Percentiles rank a stretch among this genome's conserved stretches.
Conservation (phyloP, 2,797 vertebrate genomes). For the Acrossocheilus wenchowensis region DNA sequence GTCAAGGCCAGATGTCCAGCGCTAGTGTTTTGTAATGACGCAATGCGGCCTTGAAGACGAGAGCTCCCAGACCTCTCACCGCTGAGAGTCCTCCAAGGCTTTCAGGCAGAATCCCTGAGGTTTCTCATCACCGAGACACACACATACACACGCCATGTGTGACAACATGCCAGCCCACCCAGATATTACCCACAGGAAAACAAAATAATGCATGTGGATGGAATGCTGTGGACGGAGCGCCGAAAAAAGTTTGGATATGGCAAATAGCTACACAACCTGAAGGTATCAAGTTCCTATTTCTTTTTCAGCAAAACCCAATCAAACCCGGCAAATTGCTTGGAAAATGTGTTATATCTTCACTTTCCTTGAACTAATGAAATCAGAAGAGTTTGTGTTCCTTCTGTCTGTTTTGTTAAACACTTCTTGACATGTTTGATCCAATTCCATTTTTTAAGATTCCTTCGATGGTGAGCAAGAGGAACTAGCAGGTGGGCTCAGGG, state of each 20-base stretch:
- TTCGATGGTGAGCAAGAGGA: neutral
- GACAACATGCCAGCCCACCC: slow-evolving; percentile 44
- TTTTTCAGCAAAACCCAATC: slow-evolving; percentile 10
- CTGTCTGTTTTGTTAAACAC: slow-evolving; percentile 9
- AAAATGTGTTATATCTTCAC: slow-evolving; percentile 13
- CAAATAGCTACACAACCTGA: neutral
- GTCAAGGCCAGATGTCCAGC: slow-evolving; percentile 65
- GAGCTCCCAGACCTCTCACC: slow-evolving; percentile 57
- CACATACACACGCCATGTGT: slow-evolving; percentile 38
- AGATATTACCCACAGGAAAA: slow-evolving; percentile 35
- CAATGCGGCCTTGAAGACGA: slow-evolving; percentile 63
- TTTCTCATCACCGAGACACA: slow-evolving; percentile 43
- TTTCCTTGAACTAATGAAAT: slow-evolving; percentile 3
- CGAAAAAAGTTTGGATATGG: neutral
- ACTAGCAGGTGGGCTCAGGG: slow-evolving; percentile 8
- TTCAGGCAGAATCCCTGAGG: slow-evolving; percentile 50
- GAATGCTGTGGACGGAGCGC: neutral
- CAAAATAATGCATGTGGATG: slow-evolving; percentile 42
- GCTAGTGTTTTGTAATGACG: slow-evolving; percentile 62
- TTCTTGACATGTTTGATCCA: slow-evolving; percentile 19
- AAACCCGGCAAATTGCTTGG: neutral
- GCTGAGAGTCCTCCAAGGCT: slow-evolving; percentile 58
- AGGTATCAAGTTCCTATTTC: slow-evolving; percentile 3
- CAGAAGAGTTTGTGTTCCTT: slow-evolving; percentile 9
- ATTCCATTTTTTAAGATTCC: neutral